phyloP scores from a whole-genome alignment of 2,113 vertebrate genomes.

The Bostrychus sinensis region DNA sequence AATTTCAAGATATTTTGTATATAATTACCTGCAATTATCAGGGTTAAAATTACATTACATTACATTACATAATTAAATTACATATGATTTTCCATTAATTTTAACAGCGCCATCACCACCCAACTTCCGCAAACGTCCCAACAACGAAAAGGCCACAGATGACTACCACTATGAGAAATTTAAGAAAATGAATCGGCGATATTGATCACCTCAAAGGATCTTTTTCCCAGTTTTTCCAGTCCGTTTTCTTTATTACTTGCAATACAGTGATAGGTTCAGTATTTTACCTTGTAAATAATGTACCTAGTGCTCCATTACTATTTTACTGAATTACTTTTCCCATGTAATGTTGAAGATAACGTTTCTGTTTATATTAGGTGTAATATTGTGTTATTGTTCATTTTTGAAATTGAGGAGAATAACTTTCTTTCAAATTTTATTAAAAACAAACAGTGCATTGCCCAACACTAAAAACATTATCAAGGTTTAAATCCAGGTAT shows the following conservation, averaged over 20 bases:
- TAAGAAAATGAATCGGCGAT: slow-evolving; percentile 98
- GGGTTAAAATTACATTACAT: too few relatives aligned
- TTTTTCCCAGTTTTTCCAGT: neutral
- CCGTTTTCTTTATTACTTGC: neutral
- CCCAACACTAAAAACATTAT: neutral
- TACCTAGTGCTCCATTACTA: slow-evolving; percentile 13
- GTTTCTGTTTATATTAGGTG: neutral
- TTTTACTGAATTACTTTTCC: slow-evolving; percentile 1
- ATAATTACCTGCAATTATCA: neutral
- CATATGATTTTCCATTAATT: neutral
- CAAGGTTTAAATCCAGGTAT: neutral
- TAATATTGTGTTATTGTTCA: neutral
- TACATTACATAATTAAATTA: neutral
- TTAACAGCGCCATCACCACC: slow-evolving; percentile 81
- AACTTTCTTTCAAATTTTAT: neutral
- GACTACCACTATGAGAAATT: slow-evolving; percentile 99
- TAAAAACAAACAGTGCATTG: neutral
- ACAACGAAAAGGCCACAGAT: slow-evolving; percentile 96
- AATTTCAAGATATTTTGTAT: neutral
- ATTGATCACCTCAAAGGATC: slow-evolving; percentile 68
- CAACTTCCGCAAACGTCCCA: slow-evolving; percentile 90
- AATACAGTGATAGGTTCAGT: neutral
- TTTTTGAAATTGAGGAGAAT: neutral
- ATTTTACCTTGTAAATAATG: slow-evolving; percentile 31
- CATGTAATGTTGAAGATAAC: neutral